Evolutionary conservation across 2,797 vertebrate genomes (phyloP).

Genomic region (Cyprinodon diabolis): DNA sequence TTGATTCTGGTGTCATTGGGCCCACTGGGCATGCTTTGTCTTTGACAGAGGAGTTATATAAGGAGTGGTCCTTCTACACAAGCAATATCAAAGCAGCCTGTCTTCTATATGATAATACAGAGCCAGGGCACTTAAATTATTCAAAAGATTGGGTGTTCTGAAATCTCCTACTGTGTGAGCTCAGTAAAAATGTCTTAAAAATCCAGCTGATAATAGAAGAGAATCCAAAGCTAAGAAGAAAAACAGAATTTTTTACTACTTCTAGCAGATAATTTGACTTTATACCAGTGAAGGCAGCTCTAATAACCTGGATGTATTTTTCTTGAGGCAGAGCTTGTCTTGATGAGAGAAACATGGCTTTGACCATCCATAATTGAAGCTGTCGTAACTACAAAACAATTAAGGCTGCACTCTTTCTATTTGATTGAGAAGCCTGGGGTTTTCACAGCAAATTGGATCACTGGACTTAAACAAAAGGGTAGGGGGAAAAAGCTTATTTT

Average conservation of each 20-base stretch:
- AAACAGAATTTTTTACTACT: not conserved
- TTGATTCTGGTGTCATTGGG: conserved; percentile 42
- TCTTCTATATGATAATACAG: conserved; percentile 44
- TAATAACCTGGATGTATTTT: conserved; percentile 35
- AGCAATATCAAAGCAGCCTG: conserved; percentile 51
- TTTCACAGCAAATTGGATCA: conserved; percentile 2
- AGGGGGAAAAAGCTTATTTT: not conserved
- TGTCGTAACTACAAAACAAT: conserved; percentile 22
- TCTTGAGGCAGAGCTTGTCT: conserved; percentile 13
- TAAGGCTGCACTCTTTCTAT: conserved; percentile 31
- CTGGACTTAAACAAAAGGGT: not conserved
- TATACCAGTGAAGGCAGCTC: not conserved
- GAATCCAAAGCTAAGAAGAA: conserved; percentile 4
- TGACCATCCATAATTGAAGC: conserved; percentile 39
- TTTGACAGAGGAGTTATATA: conserved; percentile 48
- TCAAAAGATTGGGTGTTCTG: conserved; percentile 40
- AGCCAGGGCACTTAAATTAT: conserved; percentile 47
- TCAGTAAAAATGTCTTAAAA: conserved; percentile 10
- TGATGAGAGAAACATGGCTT: conserved; percentile 23
- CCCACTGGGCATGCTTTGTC: conserved; percentile 39
- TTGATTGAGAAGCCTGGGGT: conserved; percentile 12
- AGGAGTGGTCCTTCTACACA: conserved; percentile 44
- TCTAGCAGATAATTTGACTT: not conserved
- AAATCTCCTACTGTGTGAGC: conserved; percentile 42
- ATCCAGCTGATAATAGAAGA: conserved; percentile 1